Base-by-base conservation (phyloP, 1,140 invertebrate genomes). In the Tribolium castaneum region DNA sequence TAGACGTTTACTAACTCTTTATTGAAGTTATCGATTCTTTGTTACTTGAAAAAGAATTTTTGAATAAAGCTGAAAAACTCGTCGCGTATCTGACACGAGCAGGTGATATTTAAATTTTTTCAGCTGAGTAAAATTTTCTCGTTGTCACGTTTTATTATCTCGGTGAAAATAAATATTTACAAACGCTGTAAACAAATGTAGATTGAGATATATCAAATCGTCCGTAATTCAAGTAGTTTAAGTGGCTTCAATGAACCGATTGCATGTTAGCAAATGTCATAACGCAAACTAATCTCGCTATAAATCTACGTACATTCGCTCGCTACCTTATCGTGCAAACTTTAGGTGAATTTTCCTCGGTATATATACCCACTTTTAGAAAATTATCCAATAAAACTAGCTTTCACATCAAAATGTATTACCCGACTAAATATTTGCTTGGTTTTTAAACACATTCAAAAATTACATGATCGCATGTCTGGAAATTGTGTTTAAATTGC, bases 191-290 rank as follows among this genome's bases (percentile, higher is more conserved):
- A 50, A 70, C 39, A 70, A 71, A 66, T 66, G 4, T 52, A 51
- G 70, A 72, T 72, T 13, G 9, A 72, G 70, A 72, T 72, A 72
- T 51, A 45, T 45, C 39, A 22, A 70, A 70, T 72, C 34, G 22
- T 72, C 39, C 70, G 14, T 72, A 72, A 72, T 72, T 72, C 50
- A 30, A 72, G 50, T 19, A 39, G 39, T 30, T 72, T 72, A 72
- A 72, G 70, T 72, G 70, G 50, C 70, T 66, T 72, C 70, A 72
- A 72, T 72, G 70, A 72, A 72, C 70, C 35, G 70, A 72, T 72
- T 50, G 70, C 70, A 72, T 72, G 70, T 72, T 72, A 14, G 22
- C 70, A 72, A 72, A 72, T 72, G 70, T 72, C 70, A 72, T 72
- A 72, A 72, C 70, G 70, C 50, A 50, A 72, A 72, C 50, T 72